phyloP scores from a whole-genome alignment of 2,888 invertebrate species.

The Drosophila rellima region DNA sequence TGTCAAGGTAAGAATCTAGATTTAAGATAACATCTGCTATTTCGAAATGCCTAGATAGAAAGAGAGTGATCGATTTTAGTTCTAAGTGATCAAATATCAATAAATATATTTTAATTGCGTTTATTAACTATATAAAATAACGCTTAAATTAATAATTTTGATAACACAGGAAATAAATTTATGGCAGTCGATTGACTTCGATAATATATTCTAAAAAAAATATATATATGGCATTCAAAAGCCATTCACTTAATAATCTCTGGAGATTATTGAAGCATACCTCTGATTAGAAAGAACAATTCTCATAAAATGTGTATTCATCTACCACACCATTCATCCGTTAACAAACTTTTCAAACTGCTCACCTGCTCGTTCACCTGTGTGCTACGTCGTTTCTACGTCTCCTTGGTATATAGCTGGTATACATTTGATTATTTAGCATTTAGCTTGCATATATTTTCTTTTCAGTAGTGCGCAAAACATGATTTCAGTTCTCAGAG shows the following conservation, averaged over 20 bases:
- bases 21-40: neutral
- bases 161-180: too few species aligned
- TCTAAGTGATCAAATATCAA: too few species aligned
- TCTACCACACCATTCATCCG: neutral
- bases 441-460: slow-evolving; percentile 77
- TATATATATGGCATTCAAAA: too few species aligned
- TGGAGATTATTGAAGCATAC: too few species aligned
- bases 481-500: slow-evolving; percentile 69
- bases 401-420: slow-evolving; percentile 40
- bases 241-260: too few species aligned
- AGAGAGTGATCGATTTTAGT: neutral
- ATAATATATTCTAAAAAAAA: too few species aligned
- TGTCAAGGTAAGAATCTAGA: neutral
- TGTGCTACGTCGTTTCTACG: neutral
- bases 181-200: too few species aligned
- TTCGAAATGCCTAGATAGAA: neutral
- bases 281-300: neutral
- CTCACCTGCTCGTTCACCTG: slow-evolving; percentile 30
- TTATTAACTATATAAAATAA: too few species aligned
- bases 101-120: too few species aligned
- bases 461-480: slow-evolving; percentile 70
- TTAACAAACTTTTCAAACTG: slow-evolving; percentile 17
- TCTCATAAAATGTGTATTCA: neutral
- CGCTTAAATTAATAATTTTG: too few species aligned
- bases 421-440: slow-evolving; percentile 76